Conservation (phyloP, 2,888 invertebrate species). For the Opisthograptis luteolata region DNA sequence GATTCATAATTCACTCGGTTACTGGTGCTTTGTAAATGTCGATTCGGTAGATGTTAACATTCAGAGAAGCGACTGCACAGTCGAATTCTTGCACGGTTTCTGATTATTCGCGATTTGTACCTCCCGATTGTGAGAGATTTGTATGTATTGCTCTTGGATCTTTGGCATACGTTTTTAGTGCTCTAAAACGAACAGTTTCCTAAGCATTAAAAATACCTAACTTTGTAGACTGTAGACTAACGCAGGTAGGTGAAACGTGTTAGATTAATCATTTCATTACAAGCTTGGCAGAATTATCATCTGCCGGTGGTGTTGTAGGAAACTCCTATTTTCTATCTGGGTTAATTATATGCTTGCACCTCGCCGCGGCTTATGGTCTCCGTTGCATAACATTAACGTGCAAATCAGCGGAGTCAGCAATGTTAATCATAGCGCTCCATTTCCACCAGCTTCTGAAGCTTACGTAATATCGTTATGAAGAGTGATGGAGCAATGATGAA, state of each 20-base stretch:
- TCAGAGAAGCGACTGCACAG: conserved; percentile 6
- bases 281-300: conserved; percentile 16
- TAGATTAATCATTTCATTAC: conserved; percentile 13
- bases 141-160: background rate
- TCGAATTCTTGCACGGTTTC: conserved; percentile 27
- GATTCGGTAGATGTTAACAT: conserved; percentile 18
- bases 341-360: conserved; percentile 39
- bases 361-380: conserved; percentile 34
- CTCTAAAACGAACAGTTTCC: background rate
- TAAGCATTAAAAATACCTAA: conserved; percentile 14
- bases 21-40: conserved; percentile 35
- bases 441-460: conserved; percentile 46
- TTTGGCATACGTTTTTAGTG: background rate
- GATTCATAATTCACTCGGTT: conserved; percentile 44
- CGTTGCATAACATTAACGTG: conserved; percentile 49
- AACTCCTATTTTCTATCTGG: conserved; percentile 37
- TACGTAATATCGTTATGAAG: conserved; percentile 38
- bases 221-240: background rate
- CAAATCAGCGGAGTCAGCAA: conserved; percentile 41
- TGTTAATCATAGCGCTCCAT: conserved; percentile 39
- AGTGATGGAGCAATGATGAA: conserved; percentile 18
- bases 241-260: conserved; percentile 2
- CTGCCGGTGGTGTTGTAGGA: conserved; percentile 17
- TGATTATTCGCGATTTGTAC: conserved; percentile 4
- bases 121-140: conserved; percentile 5